Evolutionary conservation across 2,888 invertebrate genomes (phyloP), one percentile per base, ranked within the genome.

Genomic region (Coelinius sp.): DNA sequence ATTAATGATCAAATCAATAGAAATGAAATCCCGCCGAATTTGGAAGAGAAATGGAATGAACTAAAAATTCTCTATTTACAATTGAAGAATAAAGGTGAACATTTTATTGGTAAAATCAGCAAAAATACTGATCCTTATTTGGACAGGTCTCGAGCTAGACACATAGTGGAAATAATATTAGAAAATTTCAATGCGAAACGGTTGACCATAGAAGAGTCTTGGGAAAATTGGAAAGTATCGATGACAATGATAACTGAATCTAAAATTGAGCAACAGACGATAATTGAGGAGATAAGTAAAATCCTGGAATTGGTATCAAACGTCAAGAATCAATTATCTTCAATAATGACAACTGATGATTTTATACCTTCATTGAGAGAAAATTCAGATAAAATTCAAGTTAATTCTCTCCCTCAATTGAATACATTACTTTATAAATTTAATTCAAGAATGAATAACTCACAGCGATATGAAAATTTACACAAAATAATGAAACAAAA

Each of bases 291-390:
- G 74, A 86, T 84, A 70, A 82, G 81, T 5, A 83, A 93, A 93
- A 92, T 91, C 22, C 90, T 93, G 76, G 90, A 90, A 78, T 92
- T 91, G 90, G 91, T 92, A 78, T 90, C 92, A 2, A 91, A 92
- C 86, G 89, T 94, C 81, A 93, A 94, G 83, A 90, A 91, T 62
- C 93, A 94, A 81, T 88, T 95, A 71, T 95, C 94, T 89, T 94
- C 95, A 22, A 90, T 94, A 62, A 91, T 95, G 77, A 92, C 91
- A 62, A 91, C 91, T 14, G 89, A 90, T 73, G 90, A 92, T 2
- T 89, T 90, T 53, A 90, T 93, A 12, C 88, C 88, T 75, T 90
- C 90, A 59, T 88, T 93, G 75, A 86, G 90, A 38, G 84, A 88
- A 31, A 90, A 90, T 81, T 89, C 93, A 7, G 90, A 91, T 77